These are phyloP conservation scores for Notamacropus eugenii DNA, from an alignment of 2,797 vertebrate genomes.

Conservation along the genomic window DNA sequence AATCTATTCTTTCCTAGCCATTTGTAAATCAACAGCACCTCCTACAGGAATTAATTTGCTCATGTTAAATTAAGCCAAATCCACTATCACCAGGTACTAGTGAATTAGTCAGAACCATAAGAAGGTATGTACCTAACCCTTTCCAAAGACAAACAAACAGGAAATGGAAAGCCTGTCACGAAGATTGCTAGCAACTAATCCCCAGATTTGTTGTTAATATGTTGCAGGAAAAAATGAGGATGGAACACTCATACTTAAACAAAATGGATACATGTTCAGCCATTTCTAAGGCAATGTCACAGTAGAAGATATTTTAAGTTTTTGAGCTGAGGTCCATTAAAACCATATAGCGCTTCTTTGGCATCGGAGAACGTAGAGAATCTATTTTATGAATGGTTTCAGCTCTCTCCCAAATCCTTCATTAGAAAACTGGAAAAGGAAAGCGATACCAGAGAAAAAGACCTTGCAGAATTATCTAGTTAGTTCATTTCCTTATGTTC, in stretches of 20 bases:
- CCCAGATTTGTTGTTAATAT: slow-evolving; percentile 13
- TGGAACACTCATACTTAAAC: background rate
- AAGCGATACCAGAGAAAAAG: background rate
- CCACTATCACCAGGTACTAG: background rate
- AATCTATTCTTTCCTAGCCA: slow-evolving; percentile 56
- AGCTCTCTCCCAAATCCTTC: background rate
- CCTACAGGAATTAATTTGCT: slow-evolving; percentile 82
- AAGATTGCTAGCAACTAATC: background rate
- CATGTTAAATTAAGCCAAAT: slow-evolving; percentile 55
- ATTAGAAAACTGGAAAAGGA: background rate
- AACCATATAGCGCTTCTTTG: background rate
- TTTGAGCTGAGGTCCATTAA: background rate
- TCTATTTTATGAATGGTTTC: background rate
- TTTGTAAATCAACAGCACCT: slow-evolving; percentile 86
- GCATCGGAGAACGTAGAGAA: background rate
- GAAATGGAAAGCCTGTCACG: background rate
- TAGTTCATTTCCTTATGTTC: slow-evolving; percentile 18
- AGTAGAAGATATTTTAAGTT: slow-evolving; percentile 9
- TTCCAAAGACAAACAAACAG: background rate
- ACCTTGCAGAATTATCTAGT: background rate
- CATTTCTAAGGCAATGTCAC: slow-evolving; percentile 27
- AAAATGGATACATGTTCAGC: background rate
- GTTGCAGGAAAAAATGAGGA: slow-evolving; percentile 22
- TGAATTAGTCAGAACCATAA: background rate
- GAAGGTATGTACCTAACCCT: background rate